Conservation (phyloP, 2,888 invertebrate genomes). For the Thymelicus sylvestris region DNA sequence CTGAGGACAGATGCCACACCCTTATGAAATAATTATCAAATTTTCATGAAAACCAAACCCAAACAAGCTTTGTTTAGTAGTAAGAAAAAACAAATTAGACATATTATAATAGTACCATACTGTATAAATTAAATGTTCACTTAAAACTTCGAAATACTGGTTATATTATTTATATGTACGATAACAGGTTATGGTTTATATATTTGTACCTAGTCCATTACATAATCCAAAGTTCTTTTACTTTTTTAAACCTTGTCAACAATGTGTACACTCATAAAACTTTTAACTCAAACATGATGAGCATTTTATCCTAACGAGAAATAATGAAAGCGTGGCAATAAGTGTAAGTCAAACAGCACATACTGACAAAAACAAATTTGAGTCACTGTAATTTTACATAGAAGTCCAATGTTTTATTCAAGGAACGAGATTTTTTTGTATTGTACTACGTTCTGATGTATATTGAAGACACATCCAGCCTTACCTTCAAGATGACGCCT, state of each 20-base stretch:
- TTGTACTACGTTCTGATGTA: slow-evolving; percentile 78
- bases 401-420: slow-evolving; percentile 23
- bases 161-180: background rate
- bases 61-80: slow-evolving; percentile 45
- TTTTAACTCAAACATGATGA: slow-evolving; percentile 6
- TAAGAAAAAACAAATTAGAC: slow-evolving; percentile 12
- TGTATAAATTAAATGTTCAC: background rate
- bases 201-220: background rate
- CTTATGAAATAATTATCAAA: slow-evolving; percentile 46
- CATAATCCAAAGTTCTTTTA: slow-evolving; percentile 5
- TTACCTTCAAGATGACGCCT: slow-evolving; percentile 83
- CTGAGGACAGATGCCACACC: slow-evolving; percentile 65
- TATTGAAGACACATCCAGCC: slow-evolving; percentile 83
- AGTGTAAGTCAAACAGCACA: slow-evolving; percentile 32
- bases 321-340: slow-evolving; percentile 39
- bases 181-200: slow-evolving; percentile 1
- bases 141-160: background rate
- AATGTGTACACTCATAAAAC: slow-evolving; percentile 1
- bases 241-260: background rate
- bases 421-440: slow-evolving; percentile 38
- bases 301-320: slow-evolving; percentile 18
- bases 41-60: slow-evolving; percentile 47
- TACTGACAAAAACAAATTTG: slow-evolving; percentile 12
- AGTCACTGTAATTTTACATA: slow-evolving; percentile 18
- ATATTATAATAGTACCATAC: slow-evolving; percentile 7